Percentiles rank a stretch among this genome's conserved stretches.
Conservation (phyloP, 2,888 invertebrate genomes). For the Penaeus monodon region DNA sequence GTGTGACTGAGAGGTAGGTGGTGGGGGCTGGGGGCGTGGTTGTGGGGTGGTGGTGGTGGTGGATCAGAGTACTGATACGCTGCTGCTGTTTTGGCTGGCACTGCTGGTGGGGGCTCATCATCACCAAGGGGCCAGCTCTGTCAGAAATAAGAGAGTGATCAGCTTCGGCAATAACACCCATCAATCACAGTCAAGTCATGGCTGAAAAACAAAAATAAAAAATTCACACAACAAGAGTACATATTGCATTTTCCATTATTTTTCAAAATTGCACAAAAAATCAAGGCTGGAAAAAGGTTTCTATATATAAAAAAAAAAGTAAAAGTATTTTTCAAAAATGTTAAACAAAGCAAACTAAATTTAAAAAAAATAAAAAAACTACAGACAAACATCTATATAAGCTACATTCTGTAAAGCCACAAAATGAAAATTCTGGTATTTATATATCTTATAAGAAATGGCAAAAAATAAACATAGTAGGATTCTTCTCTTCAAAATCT, state of each 20-base stretch:
- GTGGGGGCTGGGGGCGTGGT: conserved; percentile 11
- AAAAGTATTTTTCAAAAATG: too few relatives aligned
- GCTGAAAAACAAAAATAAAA: too few relatives aligned
- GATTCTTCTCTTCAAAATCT: not conserved
- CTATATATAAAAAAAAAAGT: too few relatives aligned
- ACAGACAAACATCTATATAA: not conserved
- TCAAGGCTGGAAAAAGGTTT: too few relatives aligned
- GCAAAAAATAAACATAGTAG: not conserved
- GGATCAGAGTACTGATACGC: conserved; percentile 44
- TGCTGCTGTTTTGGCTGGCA: conserved; percentile 51
- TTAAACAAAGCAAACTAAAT: too few relatives aligned
- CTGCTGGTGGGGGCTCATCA: conserved; percentile 45
- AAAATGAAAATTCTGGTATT: not conserved
- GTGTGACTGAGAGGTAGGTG: conserved; percentile 10
- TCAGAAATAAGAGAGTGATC: not conserved
- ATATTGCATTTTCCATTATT: too few relatives aligned
- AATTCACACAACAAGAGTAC: too few relatives aligned
- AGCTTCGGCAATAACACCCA: too few relatives aligned
- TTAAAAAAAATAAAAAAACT: too few relatives aligned
- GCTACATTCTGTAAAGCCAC: not conserved
- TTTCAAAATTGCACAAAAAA: too few relatives aligned
- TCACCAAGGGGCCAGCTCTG: conserved; percentile 36
- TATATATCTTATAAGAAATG: not conserved
- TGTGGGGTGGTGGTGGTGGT: conserved; percentile 26
- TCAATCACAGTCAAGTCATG: too few relatives aligned